Evolutionary conservation across 2,888 invertebrate genomes (phyloP).

Genomic region (Crioceris asparagi): DNA sequence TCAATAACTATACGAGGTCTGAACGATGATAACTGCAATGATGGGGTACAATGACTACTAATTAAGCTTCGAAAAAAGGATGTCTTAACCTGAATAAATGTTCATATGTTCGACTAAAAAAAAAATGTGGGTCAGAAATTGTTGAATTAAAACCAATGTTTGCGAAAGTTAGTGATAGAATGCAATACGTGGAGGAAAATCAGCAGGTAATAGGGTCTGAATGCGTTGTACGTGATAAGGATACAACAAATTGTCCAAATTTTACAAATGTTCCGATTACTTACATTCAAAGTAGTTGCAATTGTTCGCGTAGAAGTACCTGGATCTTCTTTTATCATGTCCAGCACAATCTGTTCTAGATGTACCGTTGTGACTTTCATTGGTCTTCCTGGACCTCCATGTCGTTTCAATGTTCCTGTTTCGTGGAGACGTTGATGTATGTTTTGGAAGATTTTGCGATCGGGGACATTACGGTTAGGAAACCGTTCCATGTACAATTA

Average conservation of each 20-base stretch:
- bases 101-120: constrained; percentile 3
- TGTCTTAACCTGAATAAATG: too few relatives aligned
- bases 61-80: too few relatives aligned
- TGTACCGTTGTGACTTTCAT: constrained; percentile 14
- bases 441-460: constrained; percentile 11
- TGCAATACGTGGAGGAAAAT: constrained; percentile 5
- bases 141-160: constrained; percentile 1
- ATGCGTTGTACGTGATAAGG: background rate
- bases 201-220: background rate
- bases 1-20: too few relatives aligned
- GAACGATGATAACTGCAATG: too few relatives aligned
- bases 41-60: too few relatives aligned
- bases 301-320: constrained; percentile 12
- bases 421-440: constrained; percentile 14
- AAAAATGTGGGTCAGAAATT: background rate
- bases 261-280: constrained; percentile 1
- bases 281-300: constrained; percentile 3
- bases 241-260: constrained; percentile 5
- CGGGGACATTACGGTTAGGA: constrained; percentile 10
- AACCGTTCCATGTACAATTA: constrained; percentile 10
- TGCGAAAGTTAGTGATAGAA: background rate
- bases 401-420: constrained; percentile 12
- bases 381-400: constrained; percentile 11
- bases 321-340: constrained; percentile 14
- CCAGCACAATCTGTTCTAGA: constrained; percentile 13